These are phyloP conservation scores for Planococcus citri DNA, from an alignment of 1,140 invertebrate species.

Conservation along the genomic window DNA sequence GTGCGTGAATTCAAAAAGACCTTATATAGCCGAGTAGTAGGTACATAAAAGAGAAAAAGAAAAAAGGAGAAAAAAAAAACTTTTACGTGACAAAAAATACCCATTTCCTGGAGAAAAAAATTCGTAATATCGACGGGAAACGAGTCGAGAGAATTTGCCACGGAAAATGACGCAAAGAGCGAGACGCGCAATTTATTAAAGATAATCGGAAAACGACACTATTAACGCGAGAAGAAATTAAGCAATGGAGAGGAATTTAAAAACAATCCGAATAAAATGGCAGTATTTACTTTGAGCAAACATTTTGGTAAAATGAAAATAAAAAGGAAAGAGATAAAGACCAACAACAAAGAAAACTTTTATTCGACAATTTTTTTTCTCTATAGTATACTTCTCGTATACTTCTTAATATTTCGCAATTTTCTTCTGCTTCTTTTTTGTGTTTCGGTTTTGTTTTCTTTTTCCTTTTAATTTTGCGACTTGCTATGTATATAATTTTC, in stretches of 20 bases:
- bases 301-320: neutral
- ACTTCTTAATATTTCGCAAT: slow-evolving; percentile 10
- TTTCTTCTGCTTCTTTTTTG: slow-evolving; percentile 5
- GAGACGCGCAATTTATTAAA: neutral
- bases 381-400: neutral
- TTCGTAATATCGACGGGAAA: no score
- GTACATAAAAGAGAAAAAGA: no score
- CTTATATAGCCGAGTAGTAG: no score
- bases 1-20: no score
- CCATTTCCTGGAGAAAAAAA: no score
- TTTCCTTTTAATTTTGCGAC: slow-evolving; percentile 9
- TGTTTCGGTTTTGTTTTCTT: no score
- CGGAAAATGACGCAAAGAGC: no score
- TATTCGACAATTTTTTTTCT: slow-evolving; percentile 5
- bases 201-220: slow-evolving; percentile 1
- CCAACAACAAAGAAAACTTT: neutral
- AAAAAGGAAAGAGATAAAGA: neutral
- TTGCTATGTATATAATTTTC: slow-evolving; percentile 17
- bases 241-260: neutral
- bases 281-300: neutral
- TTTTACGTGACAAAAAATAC: no score
- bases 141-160: no score
- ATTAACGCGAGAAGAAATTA: neutral
- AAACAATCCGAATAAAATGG: neutral
- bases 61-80: no score